Conservation (phyloP, 1,140 invertebrate genomes). For the Wiebesia pumilae region DNA sequence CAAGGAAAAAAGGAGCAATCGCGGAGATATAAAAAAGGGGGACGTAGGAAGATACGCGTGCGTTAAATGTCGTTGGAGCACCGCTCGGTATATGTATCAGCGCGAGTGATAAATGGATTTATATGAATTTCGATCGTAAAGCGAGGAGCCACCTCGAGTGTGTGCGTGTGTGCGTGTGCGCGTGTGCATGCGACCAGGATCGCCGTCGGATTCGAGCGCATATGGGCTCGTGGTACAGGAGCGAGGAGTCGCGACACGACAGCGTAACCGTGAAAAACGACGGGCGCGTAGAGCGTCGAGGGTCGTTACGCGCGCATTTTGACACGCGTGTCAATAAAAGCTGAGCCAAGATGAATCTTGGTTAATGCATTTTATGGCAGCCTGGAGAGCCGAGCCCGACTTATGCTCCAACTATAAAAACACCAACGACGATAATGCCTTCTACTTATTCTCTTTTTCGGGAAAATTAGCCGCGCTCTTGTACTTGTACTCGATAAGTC, state of each 20-base stretch:
- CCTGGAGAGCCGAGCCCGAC: conserved; percentile 1
- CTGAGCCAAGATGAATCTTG: conserved; percentile 51
- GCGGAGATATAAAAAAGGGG: neutral
- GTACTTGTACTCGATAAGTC: neutral
- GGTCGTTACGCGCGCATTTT: conserved; percentile 52
- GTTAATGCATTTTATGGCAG: conserved; percentile 50
- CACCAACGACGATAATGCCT: conserved; percentile 38
- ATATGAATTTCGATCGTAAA: conserved; percentile 65
- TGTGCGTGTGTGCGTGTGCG: neutral
- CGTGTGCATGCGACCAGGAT: too few species aligned
- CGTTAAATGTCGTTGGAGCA: conserved; percentile 48
- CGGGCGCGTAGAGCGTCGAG: conserved; percentile 24
- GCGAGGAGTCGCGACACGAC: neutral
- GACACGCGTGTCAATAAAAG: conserved; percentile 57
- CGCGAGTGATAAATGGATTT: conserved; percentile 64
- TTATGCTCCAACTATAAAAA: conserved; percentile 42
- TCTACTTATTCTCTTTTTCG: neutral
- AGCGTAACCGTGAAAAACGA: conserved; percentile 40
- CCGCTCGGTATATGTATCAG: conserved; percentile 55
- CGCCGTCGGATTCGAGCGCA: neutral
- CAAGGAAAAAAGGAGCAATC: conserved; percentile 13
- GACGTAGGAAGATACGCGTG: conserved; percentile 24
- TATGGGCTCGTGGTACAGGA: conserved; percentile 10
- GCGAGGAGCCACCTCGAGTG: conserved; percentile 52
- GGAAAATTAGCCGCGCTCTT: conserved; percentile 47